Percentiles rank a stretch among this genome's conserved stretches.
Evolutionary conservation across 2,888 invertebrate species (phyloP).

Genomic region (Galerucella calmariensis): DNA sequence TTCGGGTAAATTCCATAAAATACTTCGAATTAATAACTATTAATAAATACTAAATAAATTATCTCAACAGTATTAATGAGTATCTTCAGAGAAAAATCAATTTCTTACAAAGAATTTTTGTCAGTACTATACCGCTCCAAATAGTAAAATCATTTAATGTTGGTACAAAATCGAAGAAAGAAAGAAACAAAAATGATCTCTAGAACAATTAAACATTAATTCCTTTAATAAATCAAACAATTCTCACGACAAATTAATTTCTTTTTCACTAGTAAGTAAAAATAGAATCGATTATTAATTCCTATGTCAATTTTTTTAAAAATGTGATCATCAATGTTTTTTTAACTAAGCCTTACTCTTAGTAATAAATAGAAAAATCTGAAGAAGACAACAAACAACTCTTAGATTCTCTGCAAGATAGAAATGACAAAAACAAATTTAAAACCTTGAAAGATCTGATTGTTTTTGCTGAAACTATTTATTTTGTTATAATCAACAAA

Average conservation of each 20-base stretch:
- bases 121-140: conserved; percentile 50
- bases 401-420: too few species aligned
- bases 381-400: too few species aligned
- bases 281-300: too few species aligned
- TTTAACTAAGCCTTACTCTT: too few species aligned
- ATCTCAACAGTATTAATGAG: conserved; percentile 56
- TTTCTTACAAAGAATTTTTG: conserved; percentile 43
- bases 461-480: too few species aligned
- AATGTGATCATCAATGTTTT: too few species aligned
- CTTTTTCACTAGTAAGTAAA: neutral
- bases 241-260: neutral
- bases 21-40: conserved; percentile 51
- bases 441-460: too few species aligned
- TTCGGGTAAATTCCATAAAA: conserved; percentile 60
- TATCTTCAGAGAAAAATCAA: conserved; percentile 56
- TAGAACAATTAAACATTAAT: neutral
- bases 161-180: conserved; percentile 40
- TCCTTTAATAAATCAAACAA: neutral
- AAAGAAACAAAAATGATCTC: conserved; percentile 39
- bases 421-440: too few species aligned
- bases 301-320: too few species aligned
- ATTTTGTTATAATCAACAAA: too few species aligned
- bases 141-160: conserved; percentile 41
- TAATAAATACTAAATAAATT: conserved; percentile 54
- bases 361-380: too few species aligned